Conservation (phyloP, 2,797 vertebrate genomes). For the Aythya fuligula region DNA sequence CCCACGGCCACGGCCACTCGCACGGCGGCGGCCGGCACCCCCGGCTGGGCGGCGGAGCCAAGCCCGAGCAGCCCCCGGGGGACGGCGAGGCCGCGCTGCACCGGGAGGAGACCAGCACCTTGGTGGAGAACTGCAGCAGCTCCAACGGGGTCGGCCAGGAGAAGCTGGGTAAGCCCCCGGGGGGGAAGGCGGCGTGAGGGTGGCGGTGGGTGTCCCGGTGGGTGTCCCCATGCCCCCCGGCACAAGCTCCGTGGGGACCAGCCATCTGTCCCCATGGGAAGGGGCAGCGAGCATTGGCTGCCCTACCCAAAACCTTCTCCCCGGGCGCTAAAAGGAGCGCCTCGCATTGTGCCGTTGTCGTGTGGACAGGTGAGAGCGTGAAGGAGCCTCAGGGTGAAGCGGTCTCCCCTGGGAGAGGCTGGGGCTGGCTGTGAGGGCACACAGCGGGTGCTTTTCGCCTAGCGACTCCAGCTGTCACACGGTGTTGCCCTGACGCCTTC, state of each 20-base stretch:
- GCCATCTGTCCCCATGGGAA: not conserved
- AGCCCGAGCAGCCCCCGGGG: slow-evolving; percentile 71
- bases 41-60: slow-evolving; percentile 62
- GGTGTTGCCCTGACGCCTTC: not conserved
- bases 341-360: not conserved
- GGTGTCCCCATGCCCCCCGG: not conserved
- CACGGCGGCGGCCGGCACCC: slow-evolving; percentile 69
- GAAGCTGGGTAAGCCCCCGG: slow-evolving; percentile 68
- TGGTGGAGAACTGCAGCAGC: slow-evolving; percentile 86
- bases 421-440: not conserved
- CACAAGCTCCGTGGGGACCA: not conserved
- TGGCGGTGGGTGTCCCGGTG: not conserved
- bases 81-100: slow-evolving; percentile 75
- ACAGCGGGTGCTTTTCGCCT: not conserved
- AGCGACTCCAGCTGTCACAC: not conserved
- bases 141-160: slow-evolving; percentile 83
- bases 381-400: not conserved
- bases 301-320: not conserved
- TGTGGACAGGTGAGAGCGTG: not conserved
- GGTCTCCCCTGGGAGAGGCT: not conserved
- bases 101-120: slow-evolving; percentile 92
- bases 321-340: not conserved
- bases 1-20: slow-evolving; percentile 79
- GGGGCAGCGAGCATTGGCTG: not conserved
- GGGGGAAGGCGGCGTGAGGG: rapidly evolving